These are phyloP conservation scores for Eolophus roseicapilla DNA, from an alignment of 2,113 vertebrate species.

Conservation along the genomic window DNA sequence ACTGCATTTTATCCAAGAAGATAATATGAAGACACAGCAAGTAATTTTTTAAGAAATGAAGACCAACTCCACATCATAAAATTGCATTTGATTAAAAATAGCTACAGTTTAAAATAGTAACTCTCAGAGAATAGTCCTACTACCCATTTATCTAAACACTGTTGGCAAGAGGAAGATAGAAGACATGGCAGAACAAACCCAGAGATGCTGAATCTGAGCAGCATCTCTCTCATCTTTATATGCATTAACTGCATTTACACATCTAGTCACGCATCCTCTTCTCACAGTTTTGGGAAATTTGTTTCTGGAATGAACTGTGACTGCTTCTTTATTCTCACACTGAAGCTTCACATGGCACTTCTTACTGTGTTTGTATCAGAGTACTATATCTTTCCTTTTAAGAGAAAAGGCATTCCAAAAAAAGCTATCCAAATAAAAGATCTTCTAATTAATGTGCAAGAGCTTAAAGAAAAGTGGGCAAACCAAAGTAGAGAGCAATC, in stretches of 20 bases:
- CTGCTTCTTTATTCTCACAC: background rate
- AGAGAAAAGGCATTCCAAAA: background rate
- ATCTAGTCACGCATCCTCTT: background rate
- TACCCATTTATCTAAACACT: background rate
- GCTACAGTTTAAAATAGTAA: slow-evolving; percentile 12
- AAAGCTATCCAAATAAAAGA: background rate
- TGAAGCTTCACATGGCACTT: background rate
- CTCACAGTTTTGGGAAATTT: background rate
- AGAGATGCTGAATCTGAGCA: background rate
- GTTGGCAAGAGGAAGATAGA: background rate
- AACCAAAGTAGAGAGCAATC: background rate
- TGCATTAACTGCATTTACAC: background rate
- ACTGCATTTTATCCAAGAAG: background rate
- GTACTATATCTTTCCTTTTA: background rate
- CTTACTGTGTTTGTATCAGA: background rate
- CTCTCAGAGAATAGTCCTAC: slow-evolving; percentile 22
- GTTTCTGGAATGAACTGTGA: background rate
- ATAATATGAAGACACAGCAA: background rate
- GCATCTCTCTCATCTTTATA: background rate
- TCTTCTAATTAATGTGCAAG: background rate
- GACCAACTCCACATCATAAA: background rate
- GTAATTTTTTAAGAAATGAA: background rate
- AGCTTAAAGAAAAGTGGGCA: background rate
- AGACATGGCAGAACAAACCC: background rate
- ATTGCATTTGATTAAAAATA: slow-evolving; percentile 27